phyloP scores from a whole-genome alignment of 1,140 invertebrate genomes.

The Calliphora vicina region DNA sequence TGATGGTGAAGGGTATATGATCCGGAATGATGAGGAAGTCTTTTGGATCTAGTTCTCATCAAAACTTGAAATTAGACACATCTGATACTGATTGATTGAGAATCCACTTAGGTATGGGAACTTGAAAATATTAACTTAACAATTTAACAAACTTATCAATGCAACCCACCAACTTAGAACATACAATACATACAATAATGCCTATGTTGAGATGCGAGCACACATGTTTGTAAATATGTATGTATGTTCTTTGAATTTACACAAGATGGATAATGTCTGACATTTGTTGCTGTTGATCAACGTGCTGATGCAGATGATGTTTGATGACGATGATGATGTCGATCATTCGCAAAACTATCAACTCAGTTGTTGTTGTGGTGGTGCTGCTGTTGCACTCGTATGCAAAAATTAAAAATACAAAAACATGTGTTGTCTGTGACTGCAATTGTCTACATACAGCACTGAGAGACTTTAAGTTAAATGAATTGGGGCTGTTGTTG shows the following conservation, averaged over 20 bases:
- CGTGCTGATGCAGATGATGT: slow-evolving; percentile 20
- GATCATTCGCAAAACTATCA: slow-evolving; percentile 26
- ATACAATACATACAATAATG: too few relatives aligned
- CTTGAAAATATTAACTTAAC: not conserved
- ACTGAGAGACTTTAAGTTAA: too few relatives aligned
- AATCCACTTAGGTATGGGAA: not conserved
- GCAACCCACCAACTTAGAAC: not conserved
- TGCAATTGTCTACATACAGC: too few relatives aligned
- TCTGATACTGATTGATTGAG: too few relatives aligned
- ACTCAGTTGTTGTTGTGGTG: slow-evolving; percentile 8
- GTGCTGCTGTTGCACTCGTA: not conserved
- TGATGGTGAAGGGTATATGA: too few relatives aligned
- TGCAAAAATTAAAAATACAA: slow-evolving; percentile 8
- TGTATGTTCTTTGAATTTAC: not conserved
- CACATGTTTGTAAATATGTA: not conserved
- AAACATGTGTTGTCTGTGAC: slow-evolving; percentile 25
- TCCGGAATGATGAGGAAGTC: too few relatives aligned
- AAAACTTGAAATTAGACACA: too few relatives aligned
- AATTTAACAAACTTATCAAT: not conserved
- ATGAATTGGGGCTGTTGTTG: too few relatives aligned
- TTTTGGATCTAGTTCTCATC: too few relatives aligned
- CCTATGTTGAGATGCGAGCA: not conserved
- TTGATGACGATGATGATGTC: slow-evolving; percentile 33
- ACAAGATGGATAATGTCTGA: slow-evolving; percentile 24
- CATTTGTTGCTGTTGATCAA: slow-evolving; percentile 34